Evolutionary conservation across 2,888 invertebrate genomes (phyloP), one percentile per base, ranked within the genome.

Genomic region (Anarsia innoxiella): DNA sequence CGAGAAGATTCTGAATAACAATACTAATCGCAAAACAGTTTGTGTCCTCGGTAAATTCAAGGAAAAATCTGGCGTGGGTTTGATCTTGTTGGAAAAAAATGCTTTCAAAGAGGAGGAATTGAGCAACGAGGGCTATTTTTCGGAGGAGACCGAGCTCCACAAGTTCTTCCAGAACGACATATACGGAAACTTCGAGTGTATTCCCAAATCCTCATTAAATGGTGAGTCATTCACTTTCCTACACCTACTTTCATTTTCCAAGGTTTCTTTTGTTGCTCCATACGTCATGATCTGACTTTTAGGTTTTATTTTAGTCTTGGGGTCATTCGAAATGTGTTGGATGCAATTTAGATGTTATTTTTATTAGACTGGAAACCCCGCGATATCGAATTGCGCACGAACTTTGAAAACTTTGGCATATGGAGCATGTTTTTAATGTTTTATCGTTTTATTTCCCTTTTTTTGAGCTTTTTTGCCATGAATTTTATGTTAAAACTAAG

Each of bases 81-180:
- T 96, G 44, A 77, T 96, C 39, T 69, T 94, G 48, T 83, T 96
- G 26, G 95, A 96, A 64, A 96, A 95, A 73, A 90, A 90, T 61
- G 90, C 91, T 28, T 95, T 96, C 65, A 88, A 88, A 25, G 89
- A 89, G 44, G 88, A 90, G 30, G 83, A 87, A 51, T 76, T 92
- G 39, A 54, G 79, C 35, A 60, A 64, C 37, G 69, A 66, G 42
- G 86, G 86, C n/a, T 90, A 89, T 59, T 92, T 94, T 53, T 87
- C 87, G 19, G 70, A 74, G 6, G 87, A 89, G 1, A 87, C 89
- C 12, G 69, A 75, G 40, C 71, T 92, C 2, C 79, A 86, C 19
- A 89, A 90, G 45, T 85, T 88, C 39, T 93, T 93, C 61, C 87
- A 90, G 16, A 96, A 96, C 78, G 94, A 95, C 68, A 91, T 95